These are phyloP conservation scores for Syngnathus floridae DNA, from an alignment of 2,113 vertebrate genomes.

Conservation along the genomic window DNA sequence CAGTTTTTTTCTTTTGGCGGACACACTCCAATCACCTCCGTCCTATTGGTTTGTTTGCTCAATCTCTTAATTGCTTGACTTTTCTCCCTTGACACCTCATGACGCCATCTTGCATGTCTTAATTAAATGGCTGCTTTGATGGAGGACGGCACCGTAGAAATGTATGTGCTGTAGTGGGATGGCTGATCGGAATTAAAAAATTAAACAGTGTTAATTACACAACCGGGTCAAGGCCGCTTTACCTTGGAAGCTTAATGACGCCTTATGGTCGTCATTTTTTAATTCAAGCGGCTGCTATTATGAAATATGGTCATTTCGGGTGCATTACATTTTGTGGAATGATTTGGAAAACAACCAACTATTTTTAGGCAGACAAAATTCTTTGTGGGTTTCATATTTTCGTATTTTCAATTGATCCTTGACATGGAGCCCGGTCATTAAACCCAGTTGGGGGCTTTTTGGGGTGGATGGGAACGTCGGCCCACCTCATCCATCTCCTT, in stretches of 20 bases:
- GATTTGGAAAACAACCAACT: background rate
- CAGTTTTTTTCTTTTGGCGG: too few species aligned
- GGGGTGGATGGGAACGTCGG: slow-evolving; percentile 10
- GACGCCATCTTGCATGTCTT: slow-evolving; percentile 54
- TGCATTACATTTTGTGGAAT: background rate
- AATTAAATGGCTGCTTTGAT: slow-evolving; percentile 60
- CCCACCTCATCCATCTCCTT: slow-evolving; percentile 44
- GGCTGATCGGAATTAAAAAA: slow-evolving; percentile 48
- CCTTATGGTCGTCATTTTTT: slow-evolving; percentile 58
- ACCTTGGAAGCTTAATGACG: slow-evolving; percentile 65
- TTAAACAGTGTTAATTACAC: slow-evolving; percentile 65
- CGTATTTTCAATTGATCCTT: slow-evolving; percentile 7
- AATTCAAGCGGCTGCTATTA: slow-evolving; percentile 40
- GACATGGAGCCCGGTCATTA: slow-evolving; percentile 31
- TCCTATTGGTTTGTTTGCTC: background rate
- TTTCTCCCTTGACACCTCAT: slow-evolving; percentile 34
- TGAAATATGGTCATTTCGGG: slow-evolving; percentile 45
- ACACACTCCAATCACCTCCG: background rate
- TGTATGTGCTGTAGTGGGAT: slow-evolving; percentile 3
- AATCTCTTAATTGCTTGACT: slow-evolving; percentile 40
- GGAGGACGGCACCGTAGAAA: slow-evolving; percentile 16
- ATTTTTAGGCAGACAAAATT: background rate
- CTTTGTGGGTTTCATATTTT: background rate
- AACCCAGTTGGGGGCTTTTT: slow-evolving; percentile 4
- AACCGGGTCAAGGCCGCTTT: slow-evolving; percentile 65